Evolutionary conservation across 2,888 invertebrate genomes (phyloP).

Genomic region (Lottia gigantea): DNA sequence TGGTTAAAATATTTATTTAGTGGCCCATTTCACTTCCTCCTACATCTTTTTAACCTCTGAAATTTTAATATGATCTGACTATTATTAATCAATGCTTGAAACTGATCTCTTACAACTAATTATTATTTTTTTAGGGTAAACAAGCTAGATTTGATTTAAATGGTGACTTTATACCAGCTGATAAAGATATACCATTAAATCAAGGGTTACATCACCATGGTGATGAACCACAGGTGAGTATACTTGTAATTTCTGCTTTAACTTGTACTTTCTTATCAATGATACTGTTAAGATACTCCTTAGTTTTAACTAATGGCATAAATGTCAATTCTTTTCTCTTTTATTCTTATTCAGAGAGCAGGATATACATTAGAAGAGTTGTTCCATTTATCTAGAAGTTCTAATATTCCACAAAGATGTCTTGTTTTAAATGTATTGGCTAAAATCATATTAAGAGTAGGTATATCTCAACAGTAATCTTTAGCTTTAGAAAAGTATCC

Average conservation of each 20-base stretch:
- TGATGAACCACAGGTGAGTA: slow-evolving; percentile 79
- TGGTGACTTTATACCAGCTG: slow-evolving; percentile 68
- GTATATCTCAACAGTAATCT: slow-evolving; percentile 8
- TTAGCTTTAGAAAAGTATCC: not conserved
- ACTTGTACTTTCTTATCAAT: no score
- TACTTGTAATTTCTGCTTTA: no score
- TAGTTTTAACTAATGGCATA: no score
- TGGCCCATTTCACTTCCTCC: no score
- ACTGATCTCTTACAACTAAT: no score
- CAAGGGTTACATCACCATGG: slow-evolving; percentile 90
- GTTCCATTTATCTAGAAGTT: slow-evolving; percentile 78
- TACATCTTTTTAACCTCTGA: no score
- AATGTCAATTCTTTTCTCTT: not conserved
- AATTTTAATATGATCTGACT: no score
- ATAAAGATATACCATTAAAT: slow-evolving; percentile 74
- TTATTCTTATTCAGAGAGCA: slow-evolving; percentile 68
- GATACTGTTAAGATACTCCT: no score
- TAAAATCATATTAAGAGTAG: slow-evolving; percentile 74
- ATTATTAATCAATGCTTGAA: no score
- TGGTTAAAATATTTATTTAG: no score
- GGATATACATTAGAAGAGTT: slow-evolving; percentile 92
- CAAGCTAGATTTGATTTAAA: slow-evolving; percentile 68
- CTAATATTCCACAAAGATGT: slow-evolving; percentile 85
- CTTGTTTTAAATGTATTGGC: slow-evolving; percentile 83
- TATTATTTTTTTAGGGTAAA: slow-evolving; percentile 39